phyloP scores from a whole-genome alignment of 2,113 vertebrate species.

The Lepisosteus oculatus region DNA sequence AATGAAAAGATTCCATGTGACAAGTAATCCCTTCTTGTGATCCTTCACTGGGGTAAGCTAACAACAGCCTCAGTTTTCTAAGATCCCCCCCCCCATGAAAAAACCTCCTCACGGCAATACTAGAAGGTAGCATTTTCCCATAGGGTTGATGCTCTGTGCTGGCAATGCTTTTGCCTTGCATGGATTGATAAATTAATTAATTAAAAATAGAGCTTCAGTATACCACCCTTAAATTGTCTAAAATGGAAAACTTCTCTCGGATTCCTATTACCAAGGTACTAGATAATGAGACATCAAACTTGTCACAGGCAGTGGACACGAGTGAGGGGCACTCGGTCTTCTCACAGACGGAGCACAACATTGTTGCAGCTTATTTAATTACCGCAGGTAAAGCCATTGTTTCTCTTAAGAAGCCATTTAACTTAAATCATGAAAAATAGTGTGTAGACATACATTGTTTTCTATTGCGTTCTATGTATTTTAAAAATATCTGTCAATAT shows the following conservation, averaged over 20 bases:
- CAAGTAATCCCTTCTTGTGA: slow-evolving; percentile 68
- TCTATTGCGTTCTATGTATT: no score
- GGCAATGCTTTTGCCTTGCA: background rate
- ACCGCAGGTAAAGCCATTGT: slow-evolving; percentile 77
- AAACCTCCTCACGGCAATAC: background rate
- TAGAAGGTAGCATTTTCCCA: background rate
- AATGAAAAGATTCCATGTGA: slow-evolving; percentile 41
- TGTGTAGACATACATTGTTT: no score
- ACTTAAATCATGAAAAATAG: no score
- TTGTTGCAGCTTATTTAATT: slow-evolving; percentile 90
- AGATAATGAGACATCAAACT: slow-evolving; percentile 52
- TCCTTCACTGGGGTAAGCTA: slow-evolving; percentile 52
- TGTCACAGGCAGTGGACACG: slow-evolving; percentile 38
- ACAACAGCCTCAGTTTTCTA: slow-evolving; percentile 41
- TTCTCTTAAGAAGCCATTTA: no score
- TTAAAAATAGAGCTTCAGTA: background rate
- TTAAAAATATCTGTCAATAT: no score
- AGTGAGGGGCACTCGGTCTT: slow-evolving; percentile 66
- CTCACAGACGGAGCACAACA: slow-evolving; percentile 83
- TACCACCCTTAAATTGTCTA: slow-evolving; percentile 27
- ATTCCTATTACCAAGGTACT: slow-evolving; percentile 43
- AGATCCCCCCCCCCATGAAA: background rate
- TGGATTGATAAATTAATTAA: background rate
- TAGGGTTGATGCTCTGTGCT: background rate
- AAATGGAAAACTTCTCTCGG: slow-evolving; percentile 22